Conservation (phyloP, 2,888 invertebrate species). For the Julus scanicus region DNA sequence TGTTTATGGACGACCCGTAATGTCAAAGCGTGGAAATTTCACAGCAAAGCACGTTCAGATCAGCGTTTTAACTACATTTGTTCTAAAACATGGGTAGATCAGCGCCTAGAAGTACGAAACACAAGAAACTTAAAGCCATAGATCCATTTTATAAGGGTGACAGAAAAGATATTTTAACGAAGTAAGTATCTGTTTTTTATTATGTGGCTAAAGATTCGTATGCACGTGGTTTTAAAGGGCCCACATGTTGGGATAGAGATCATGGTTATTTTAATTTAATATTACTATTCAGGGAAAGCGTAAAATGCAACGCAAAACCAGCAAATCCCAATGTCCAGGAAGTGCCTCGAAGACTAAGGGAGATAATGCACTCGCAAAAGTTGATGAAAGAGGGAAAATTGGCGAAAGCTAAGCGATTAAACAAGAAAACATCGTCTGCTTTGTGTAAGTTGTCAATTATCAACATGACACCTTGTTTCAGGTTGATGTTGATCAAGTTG, state of each 20-base stretch:
- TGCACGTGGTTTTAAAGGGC: neutral
- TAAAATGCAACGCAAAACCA: conserved; percentile 49
- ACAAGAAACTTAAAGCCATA: conserved; percentile 56
- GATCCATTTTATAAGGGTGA: conserved; percentile 57
- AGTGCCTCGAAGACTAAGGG: conserved; percentile 53
- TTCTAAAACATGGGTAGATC: conserved; percentile 58
- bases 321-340: conserved; percentile 51
- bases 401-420: conserved; percentile 25
- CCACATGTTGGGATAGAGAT: too few species aligned
- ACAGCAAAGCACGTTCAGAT: neutral
- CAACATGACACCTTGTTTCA: neutral
- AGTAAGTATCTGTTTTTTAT: neutral
- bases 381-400: conserved; percentile 36
- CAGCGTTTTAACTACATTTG: neutral
- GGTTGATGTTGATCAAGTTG: too few species aligned
- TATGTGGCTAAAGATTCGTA: neutral
- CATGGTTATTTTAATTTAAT: neutral
- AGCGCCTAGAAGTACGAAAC: conserved; percentile 52
- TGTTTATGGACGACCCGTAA: neutral
- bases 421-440: neutral
- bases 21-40: neutral
- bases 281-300: neutral
- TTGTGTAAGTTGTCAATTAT: neutral
- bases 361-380: conserved; percentile 39
- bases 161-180: conserved; percentile 32